Percentiles rank a stretch among this genome's conserved stretches.
Evolutionary conservation across 2,888 invertebrate species (phyloP).

Genomic region (Drosophila mulleri): DNA sequence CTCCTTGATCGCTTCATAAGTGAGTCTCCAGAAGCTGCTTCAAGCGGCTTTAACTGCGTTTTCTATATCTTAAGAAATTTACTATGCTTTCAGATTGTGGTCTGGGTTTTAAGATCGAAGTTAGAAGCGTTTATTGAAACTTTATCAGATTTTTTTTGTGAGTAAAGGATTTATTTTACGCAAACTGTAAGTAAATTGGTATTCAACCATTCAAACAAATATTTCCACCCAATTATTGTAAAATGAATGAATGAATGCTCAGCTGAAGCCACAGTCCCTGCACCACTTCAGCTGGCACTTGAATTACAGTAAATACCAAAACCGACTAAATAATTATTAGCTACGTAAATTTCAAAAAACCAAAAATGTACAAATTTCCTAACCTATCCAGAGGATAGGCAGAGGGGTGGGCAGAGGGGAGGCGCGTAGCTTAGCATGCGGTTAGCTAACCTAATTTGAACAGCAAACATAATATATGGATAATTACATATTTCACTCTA

Average conservation of each 20-base stretch:
- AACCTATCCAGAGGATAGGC: conserved; percentile 17
- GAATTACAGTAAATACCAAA: conserved; percentile 39
- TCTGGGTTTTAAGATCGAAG: background rate
- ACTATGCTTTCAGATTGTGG: background rate
- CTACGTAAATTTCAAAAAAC: conserved; percentile 48
- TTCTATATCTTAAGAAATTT: background rate
- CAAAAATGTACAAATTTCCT: conserved; percentile 57
- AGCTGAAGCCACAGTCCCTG: background rate
- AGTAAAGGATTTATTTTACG: no score
- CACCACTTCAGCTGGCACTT: background rate
- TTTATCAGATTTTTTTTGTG: no score
- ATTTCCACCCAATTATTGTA: conserved; percentile 14
- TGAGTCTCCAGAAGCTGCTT: conserved; percentile 6
- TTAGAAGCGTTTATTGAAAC: no score
- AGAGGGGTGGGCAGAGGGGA: background rate
- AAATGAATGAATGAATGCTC: conserved; percentile 3
- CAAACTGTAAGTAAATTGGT: background rate
- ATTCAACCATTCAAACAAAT: background rate
- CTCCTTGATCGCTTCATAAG: conserved; percentile 11
- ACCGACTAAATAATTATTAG: conserved; percentile 55
- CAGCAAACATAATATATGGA: conserved; percentile 58
- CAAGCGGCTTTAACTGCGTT: background rate
- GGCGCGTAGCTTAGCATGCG: background rate
- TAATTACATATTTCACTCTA: conserved; percentile 65
- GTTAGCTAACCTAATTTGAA: conserved; percentile 45